phyloP scores from a whole-genome alignment of 2,888 invertebrate genomes.

The Ochropleura leucogaster region DNA sequence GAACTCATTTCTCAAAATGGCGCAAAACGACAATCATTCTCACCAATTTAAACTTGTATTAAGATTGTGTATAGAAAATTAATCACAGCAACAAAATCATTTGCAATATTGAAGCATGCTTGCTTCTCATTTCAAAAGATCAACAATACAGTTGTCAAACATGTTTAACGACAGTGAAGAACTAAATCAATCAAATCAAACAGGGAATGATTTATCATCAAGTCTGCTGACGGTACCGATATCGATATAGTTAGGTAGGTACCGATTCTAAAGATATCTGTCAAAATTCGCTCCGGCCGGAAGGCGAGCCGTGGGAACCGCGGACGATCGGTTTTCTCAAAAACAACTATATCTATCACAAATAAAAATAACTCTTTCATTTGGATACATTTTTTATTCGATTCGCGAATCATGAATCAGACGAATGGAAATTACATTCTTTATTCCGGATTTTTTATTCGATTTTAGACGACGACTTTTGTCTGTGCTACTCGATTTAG shows the following conservation, averaged over 20 bases:
- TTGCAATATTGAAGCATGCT: conserved; percentile 29
- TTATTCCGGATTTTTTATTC: conserved; percentile 42
- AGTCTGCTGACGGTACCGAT: conserved; percentile 80
- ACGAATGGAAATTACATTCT: conserved; percentile 66
- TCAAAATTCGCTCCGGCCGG: conserved; percentile 90
- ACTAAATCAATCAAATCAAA: conserved; percentile 63
- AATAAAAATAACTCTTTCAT: conserved; percentile 78
- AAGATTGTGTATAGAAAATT: neutral
- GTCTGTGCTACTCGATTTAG: conserved; percentile 34
- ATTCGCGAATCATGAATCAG: conserved; percentile 69
- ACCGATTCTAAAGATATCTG: conserved; percentile 85
- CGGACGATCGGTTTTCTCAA: conserved; percentile 86
- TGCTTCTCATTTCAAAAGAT: conserved; percentile 48
- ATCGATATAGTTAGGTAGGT: conserved; percentile 70
- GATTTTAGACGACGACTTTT: conserved; percentile 33
- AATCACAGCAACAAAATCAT: conserved; percentile 3
- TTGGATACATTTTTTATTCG: conserved; percentile 72
- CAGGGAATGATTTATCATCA: conserved; percentile 63
- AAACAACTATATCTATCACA: conserved; percentile 83
- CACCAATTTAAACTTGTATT: neutral
- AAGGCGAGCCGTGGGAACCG: conserved; percentile 87
- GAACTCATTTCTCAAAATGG: neutral
- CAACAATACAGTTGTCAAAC: conserved; percentile 53
- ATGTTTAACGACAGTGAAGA: conserved; percentile 43
- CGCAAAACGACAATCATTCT: conserved; percentile 4